Evolutionary conservation across 2,888 invertebrate species (phyloP).

Genomic region (Bruchidius siliquastri): DNA sequence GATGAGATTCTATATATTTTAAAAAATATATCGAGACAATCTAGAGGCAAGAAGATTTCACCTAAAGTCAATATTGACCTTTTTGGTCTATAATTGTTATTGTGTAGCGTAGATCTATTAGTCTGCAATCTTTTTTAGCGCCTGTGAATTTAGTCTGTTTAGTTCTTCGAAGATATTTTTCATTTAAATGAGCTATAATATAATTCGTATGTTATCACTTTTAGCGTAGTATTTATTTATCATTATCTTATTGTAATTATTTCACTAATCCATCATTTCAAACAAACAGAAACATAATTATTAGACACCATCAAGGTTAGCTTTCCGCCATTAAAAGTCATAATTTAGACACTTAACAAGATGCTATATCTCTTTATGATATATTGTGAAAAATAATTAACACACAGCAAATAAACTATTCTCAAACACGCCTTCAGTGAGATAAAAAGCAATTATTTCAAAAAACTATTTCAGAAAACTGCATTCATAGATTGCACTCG

Average conservation of each 20-base stretch:
- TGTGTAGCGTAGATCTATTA: too few species aligned
- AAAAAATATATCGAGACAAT: too few species aligned
- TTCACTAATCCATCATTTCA: not conserved
- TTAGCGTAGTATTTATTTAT: not conserved
- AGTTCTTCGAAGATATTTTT: too few species aligned
- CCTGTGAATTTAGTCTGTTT: too few species aligned
- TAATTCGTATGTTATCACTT: not conserved
- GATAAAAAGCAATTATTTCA: not conserved
- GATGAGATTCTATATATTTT: too few species aligned
- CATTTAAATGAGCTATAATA: not conserved
- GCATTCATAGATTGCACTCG: not conserved
- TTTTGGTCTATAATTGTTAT: too few species aligned
- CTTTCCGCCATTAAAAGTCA: not conserved
- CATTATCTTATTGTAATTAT: not conserved
- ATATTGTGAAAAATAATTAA: not conserved
- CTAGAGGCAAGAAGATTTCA: too few species aligned
- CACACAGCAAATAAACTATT: not conserved
- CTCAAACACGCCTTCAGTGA: not conserved
- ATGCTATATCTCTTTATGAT: not conserved
- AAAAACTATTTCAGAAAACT: not conserved
- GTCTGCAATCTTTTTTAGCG: too few species aligned
- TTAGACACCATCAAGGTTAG: not conserved
- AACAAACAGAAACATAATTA: not conserved
- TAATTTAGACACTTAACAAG: not conserved
- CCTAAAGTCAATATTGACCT: too few species aligned